Conservation (phyloP, 1,140 invertebrate species). For the Orchestia grillus region DNA sequence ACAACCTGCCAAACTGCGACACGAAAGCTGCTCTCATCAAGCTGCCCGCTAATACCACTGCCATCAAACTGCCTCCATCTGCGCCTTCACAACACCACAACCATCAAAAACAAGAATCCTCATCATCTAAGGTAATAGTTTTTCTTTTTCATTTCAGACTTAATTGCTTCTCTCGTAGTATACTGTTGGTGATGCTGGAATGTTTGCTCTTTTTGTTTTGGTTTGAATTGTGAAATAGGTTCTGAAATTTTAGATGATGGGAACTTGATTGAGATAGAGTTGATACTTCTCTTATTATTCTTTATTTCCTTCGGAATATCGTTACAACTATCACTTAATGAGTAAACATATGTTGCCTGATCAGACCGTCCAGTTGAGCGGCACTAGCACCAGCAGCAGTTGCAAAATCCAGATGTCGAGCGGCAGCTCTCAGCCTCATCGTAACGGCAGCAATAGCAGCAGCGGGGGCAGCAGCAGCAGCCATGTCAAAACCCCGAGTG, state of each 20-base stretch:
- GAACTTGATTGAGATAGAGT: neutral
- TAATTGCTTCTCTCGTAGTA: neutral
- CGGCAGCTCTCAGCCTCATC: neutral
- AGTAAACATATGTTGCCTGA: neutral
- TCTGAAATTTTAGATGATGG: neutral
- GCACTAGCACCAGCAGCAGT: slow-evolving; percentile 43
- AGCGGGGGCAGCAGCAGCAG: slow-evolving; percentile 55
- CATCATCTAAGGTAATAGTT: slow-evolving; percentile 11
- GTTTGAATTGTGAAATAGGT: neutral
- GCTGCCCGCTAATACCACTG: slow-evolving; percentile 66
- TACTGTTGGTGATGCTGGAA: neutral
- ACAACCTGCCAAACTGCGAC: slow-evolving; percentile 64
- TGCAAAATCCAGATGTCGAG: neutral
- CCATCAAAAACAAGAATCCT: slow-evolving; percentile 60
- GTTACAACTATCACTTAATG: neutral
- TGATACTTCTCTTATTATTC: neutral
- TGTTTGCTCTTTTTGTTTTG: neutral
- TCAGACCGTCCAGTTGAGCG: slow-evolving; percentile 27
- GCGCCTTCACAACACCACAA: slow-evolving; percentile 64
- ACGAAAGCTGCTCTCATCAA: slow-evolving; percentile 66
- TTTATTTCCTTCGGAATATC: neutral
- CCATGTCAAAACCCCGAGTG: neutral
- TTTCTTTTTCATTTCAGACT: neutral
- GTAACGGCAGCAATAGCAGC: slow-evolving; percentile 47
- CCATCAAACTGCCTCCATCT: slow-evolving; percentile 66